phyloP scores from a whole-genome alignment of 2,888 invertebrate genomes.

The Drosophila lutescens region DNA sequence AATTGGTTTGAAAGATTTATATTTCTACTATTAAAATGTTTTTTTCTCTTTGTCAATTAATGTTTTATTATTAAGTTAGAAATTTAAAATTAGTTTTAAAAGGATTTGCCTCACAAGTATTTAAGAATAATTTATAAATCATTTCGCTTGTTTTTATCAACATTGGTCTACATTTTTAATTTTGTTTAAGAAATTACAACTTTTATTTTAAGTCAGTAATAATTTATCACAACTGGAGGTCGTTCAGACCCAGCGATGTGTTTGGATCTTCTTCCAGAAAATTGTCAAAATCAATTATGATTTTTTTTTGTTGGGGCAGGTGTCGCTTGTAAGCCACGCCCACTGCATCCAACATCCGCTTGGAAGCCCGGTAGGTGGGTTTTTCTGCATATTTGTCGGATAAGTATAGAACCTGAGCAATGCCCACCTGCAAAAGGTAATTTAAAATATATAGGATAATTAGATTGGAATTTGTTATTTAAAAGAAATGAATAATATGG shows the following conservation, averaged over 20 bases:
- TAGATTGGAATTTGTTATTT: background rate
- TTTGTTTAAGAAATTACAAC: no score
- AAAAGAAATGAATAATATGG: no score
- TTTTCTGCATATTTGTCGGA: conserved; percentile 92
- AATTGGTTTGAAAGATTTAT: no score
- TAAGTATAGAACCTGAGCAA: conserved; percentile 90
- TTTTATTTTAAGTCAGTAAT: no score
- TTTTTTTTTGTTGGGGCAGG: conserved; percentile 86
- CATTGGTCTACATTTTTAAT: background rate
- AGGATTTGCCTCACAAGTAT: no score
- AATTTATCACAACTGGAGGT: conserved; percentile 8
- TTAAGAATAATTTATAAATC: no score
- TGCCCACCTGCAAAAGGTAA: conserved; percentile 89
- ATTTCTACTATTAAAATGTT: no score
- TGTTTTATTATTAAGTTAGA: no score
- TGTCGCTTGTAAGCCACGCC: conserved; percentile 89
- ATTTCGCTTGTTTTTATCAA: background rate
- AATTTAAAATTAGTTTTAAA: no score
- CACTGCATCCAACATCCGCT: conserved; percentile 91
- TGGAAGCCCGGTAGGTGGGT: conserved; percentile 89
- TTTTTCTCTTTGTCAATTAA: no score
- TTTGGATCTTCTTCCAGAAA: conserved; percentile 68
- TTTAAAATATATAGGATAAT: background rate
- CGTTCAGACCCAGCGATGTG: conserved; percentile 20
- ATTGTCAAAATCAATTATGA: conserved; percentile 88